phyloP scores from a whole-genome alignment of 2,888 invertebrate species.

The Anorthoa munda region DNA sequence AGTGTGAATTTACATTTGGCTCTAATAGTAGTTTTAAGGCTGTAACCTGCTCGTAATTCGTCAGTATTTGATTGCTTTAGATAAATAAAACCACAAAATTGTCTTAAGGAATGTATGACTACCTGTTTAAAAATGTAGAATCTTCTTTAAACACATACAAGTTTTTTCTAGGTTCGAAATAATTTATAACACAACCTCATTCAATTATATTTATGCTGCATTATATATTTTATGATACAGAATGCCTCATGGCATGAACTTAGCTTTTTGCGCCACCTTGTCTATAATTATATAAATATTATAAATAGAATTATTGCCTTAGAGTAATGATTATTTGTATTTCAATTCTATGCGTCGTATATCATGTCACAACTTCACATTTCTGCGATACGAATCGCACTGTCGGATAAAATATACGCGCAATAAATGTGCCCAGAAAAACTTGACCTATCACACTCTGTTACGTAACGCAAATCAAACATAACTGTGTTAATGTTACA shows the following conservation, averaged over 20 bases:
- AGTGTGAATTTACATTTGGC: conserved; percentile 49
- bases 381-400: conserved; percentile 17
- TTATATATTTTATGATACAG: conserved; percentile 30
- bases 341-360: conserved; percentile 20
- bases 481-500: conserved; percentile 48
- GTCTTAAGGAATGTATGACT: not conserved
- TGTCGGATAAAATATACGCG: conserved; percentile 29
- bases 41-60: conserved; percentile 21
- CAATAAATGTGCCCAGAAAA: conserved; percentile 45
- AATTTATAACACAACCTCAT: conserved; percentile 16
- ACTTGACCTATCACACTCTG: conserved; percentile 62
- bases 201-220: conserved; percentile 10
- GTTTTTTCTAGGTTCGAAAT: not conserved
- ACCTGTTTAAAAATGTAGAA: not conserved
- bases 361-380: conserved; percentile 30
- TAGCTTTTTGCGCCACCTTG: conserved; percentile 12
- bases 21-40: conserved; percentile 38
- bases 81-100: conserved; percentile 38
- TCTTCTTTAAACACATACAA: not conserved
- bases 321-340: conserved; percentile 32
- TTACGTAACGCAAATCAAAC: conserved; percentile 53
- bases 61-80: conserved; percentile 46
- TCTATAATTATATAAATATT: conserved; percentile 43
- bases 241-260: conserved; percentile 22
- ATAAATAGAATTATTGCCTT: conserved; percentile 20